These are phyloP conservation scores for Mormyrus lacerda DNA, from an alignment of 2,113 vertebrate species.

Conservation along the genomic window DNA sequence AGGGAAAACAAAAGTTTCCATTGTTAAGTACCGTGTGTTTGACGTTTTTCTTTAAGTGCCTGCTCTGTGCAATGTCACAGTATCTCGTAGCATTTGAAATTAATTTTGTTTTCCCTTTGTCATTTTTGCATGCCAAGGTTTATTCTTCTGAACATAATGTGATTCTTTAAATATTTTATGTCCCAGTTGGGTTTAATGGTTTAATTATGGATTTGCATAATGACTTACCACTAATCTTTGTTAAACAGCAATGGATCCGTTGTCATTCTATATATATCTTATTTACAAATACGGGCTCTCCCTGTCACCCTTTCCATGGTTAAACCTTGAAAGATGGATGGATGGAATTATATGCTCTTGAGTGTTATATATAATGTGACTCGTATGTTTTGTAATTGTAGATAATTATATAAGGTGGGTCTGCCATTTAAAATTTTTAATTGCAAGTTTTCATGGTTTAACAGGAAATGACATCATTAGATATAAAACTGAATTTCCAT, in stretches of 20 bases:
- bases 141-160: slow-evolving; percentile 16
- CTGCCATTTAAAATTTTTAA: not conserved
- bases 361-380: not conserved
- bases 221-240: not conserved
- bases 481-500: not conserved
- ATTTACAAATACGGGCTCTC: not conserved
- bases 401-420: not conserved
- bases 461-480: not conserved
- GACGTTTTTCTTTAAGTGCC: slow-evolving; percentile 22
- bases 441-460: not conserved
- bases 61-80: slow-evolving; percentile 21
- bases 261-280: not conserved
- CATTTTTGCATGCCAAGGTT: not conserved
- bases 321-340: not conserved
- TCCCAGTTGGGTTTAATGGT: not conserved
- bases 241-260: not conserved
- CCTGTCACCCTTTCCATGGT: not conserved
- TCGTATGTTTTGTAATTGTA: not conserved
- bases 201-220: not conserved
- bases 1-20: slow-evolving; percentile 22
- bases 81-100: not conserved
- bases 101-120: slow-evolving; percentile 27
- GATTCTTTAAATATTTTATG: slow-evolving; percentile 7
- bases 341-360: not conserved
- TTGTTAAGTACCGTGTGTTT: slow-evolving; percentile 31